Base-by-base conservation (phyloP, 30 jellyfish, hydroid and myxozoan species). In the Chironex yamaguchii region DNA sequence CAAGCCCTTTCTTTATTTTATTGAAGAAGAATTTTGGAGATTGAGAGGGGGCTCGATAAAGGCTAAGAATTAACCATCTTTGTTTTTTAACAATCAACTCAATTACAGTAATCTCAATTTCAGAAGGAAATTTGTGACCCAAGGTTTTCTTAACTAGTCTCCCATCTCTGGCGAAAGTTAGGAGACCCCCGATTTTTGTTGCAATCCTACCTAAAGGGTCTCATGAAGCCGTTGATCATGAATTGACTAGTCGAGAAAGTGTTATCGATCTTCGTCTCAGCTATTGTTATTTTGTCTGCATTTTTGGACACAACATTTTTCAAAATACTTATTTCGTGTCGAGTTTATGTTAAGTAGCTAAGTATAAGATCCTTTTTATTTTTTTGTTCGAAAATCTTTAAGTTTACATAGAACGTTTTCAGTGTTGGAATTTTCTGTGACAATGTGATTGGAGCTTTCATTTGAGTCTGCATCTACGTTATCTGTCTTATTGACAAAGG, bases 191-290 rank as follows among this genome's bases (percentile, higher is more conserved):
- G 75, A 76, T 50, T 4, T 33, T 27, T 31, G 64, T 79, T 62
- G 24, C 85, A 71, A 25, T 77, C 85, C 53, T 48, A 48, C 33
- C 90, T 62, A 63, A 62, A 62, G 42, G 90, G 83, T 25, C 24
- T 28, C 83, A 9, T 62, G 48, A 79, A 76, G 36, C 85, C 90
- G 34, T 79, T 84, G 25, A 79, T 58, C 82, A 62, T 6, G 25
- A 79, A 62, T 48, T 79, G 85, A 54, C 71, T 64, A 62, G 86
- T 69, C 34, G 90, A 71, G 86, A 79, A 79, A 31, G 90, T 49
- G 71, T 52, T 51, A 79, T 79, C 86, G 1, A 31, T 62, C 64
- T 58, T 62, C 33, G 90, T 79, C 48, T 79, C 90, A 79, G 71
- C 33, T 26, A 76, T 30, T 3, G 22, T 32, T 29, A 76, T 62